Evolutionary conservation across 1,140 invertebrate species (phyloP).

Genomic region (Cyclina sinensis): DNA sequence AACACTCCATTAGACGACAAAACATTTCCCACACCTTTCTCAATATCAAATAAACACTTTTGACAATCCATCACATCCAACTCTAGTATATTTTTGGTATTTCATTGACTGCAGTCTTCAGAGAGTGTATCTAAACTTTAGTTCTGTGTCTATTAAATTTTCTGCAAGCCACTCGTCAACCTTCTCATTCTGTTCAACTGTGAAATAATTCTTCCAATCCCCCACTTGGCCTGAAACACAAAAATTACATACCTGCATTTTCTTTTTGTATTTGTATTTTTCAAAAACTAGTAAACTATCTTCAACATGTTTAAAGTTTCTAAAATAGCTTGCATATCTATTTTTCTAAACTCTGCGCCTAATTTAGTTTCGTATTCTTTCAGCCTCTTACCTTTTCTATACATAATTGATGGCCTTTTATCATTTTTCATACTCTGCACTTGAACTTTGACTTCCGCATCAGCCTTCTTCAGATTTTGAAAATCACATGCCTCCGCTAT

Average conservation of each 20-base stretch:
- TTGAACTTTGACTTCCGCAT: background rate
- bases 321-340: too few relatives aligned
- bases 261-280: too few relatives aligned
- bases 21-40: too few relatives aligned
- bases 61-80: too few relatives aligned
- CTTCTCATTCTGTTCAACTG: constrained; percentile 14
- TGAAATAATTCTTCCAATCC: constrained; percentile 27
- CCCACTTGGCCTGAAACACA: constrained; percentile 34
- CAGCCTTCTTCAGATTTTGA: constrained; percentile 47
- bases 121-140: constrained; percentile 29
- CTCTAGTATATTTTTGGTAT: too few relatives aligned
- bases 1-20: too few relatives aligned
- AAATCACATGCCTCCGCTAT: constrained; percentile 63
- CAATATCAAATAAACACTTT: too few relatives aligned
- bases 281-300: too few relatives aligned
- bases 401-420: background rate
- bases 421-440: background rate
- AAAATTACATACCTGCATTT: too few relatives aligned
- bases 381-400: constrained; percentile 43
- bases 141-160: background rate
- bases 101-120: background rate
- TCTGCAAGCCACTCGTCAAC: constrained; percentile 5
- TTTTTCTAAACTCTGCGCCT: too few relatives aligned
- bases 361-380: too few relatives aligned
- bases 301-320: too few relatives aligned